phyloP scores from a whole-genome alignment of 1,140 invertebrate genomes.

The Danaus melanippus region DNA sequence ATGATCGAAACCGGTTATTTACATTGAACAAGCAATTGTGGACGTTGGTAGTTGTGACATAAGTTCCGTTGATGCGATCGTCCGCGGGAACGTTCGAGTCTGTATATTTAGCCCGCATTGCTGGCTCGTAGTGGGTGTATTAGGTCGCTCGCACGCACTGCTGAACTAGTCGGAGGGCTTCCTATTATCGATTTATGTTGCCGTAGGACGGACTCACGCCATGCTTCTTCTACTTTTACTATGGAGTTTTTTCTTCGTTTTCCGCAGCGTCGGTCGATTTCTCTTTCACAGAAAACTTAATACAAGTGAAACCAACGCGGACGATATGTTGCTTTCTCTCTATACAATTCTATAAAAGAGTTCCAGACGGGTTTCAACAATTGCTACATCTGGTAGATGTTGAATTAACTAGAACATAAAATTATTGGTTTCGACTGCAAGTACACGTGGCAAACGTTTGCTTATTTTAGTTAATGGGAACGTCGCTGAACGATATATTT shows the following conservation, averaged over 20 bases:
- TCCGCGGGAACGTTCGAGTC: constrained; percentile 34
- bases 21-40: constrained; percentile 54
- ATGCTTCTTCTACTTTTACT: constrained; percentile 47
- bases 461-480: too few species aligned
- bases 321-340: constrained; percentile 56
- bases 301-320: constrained; percentile 48
- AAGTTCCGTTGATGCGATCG: constrained; percentile 47
- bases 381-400: too few species aligned
- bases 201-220: constrained; percentile 41
- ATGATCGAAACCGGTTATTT: constrained; percentile 53
- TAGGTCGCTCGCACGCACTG: constrained; percentile 69
- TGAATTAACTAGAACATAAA: too few species aligned
- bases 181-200: constrained; percentile 69
- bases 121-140: constrained; percentile 62
- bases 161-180: constrained; percentile 69
- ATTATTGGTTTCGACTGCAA: too few species aligned
- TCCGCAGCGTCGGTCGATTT: constrained; percentile 39
- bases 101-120: constrained; percentile 70
- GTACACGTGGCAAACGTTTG: too few species aligned
- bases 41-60: constrained; percentile 50
- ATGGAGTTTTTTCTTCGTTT: constrained; percentile 42
- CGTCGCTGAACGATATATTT: too few species aligned
- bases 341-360: too few species aligned
- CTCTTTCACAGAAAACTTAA: constrained; percentile 49
- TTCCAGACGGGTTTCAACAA: too few species aligned